Base-by-base conservation (phyloP, 1,140 invertebrate species). In the Heliconius nattereri region DNA sequence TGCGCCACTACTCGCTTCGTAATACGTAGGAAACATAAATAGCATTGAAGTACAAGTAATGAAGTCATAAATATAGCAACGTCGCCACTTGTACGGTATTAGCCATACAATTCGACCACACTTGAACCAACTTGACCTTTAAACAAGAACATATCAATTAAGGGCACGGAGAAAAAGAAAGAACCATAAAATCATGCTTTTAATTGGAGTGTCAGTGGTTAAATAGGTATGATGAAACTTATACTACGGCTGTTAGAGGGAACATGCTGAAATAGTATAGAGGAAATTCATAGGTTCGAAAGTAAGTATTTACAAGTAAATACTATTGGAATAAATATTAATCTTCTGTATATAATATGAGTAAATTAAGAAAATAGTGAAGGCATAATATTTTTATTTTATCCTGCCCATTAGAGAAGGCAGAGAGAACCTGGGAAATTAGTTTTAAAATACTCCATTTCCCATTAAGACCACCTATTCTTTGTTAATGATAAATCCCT, bases 121-220 rank as follows among this genome's bases (percentile, higher is more conserved):
- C 76, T 77, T 77, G 76, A 77, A 49, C 66, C 70, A 77, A 52
- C 76, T 71, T 70, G 76, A 77, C 76, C 76, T 66, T 49, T 52
- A 77, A 77, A 77, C 70, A 72, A 72, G 76, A 77, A 72, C 76
- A 71, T 35, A 32, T 71, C 76, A 77, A 77, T 77, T 77, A 77
- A 72, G 76, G 70, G 37, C 75, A 71, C 52, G 57, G 71, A 70
- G 60, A 40, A 32, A 70, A 49, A 45, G 40, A 73, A 54, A 72
- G 76, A 72, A 52, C 45, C 26, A 52, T 71, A 72, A 72, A 77
- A 77, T 71, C 29, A 45, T 23, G 29, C 37, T 9, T 37, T 35
- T 72, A 52, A 72, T 77, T 54, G 76, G 23, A 20, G 37, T 71
- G 76, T 20, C 76, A 66, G 26, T 66, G 60, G 60, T 66, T 66